Evolutionary conservation across 2,888 invertebrate genomes (phyloP), one percentile per base, ranked within the genome.

Genomic region (Belgica antarctica): DNA sequence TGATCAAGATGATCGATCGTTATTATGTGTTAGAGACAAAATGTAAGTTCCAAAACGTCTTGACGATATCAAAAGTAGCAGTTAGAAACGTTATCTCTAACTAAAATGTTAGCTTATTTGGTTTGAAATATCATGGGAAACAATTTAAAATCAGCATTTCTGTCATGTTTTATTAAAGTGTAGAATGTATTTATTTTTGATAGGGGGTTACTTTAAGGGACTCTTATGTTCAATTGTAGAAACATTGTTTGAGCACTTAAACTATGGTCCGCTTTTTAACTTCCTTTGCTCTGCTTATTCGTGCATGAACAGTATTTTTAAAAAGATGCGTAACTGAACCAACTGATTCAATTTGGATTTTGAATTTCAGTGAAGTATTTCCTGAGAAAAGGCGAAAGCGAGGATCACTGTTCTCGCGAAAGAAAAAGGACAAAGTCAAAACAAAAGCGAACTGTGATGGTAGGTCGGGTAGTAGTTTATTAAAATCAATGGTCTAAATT

Each of bases 401-500:
- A 65, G 93, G 93, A 70, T 94, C 94, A 74, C 81, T 94, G 71
- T 94, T 94, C 84, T 94, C 94, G 78, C 87, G 94, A 73, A 94
- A 94, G 81, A 94, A 93, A 81, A 92, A 93, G 85, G 94, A 80
- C 71, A 80, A 80, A 73, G 76, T 77, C 65, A 80, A 80, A 74
- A 77, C 77, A 73, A 77, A 77, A 73, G 77, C 75, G 46, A 75
- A 75, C 71, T 77, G 79, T 72, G 80, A 80, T 73, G 74, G 75
- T 75, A 62, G 72, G 72, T n/a, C n/a, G n/a, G n/a, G n/a, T n/a
- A n/a, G n/a, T n/a, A n/a, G n/a, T n/a, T n/a, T n/a, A n/a, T n/a
- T n/a, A n/a, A n/a, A n/a, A n/a, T n/a, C n/a, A n/a, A n/a, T 71
- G 24, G 7, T 41, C 15, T n/a, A 66, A 66, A 36, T 28, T 52